Conservation (phyloP, 2,797 vertebrate genomes). For the Danionella dracula region DNA sequence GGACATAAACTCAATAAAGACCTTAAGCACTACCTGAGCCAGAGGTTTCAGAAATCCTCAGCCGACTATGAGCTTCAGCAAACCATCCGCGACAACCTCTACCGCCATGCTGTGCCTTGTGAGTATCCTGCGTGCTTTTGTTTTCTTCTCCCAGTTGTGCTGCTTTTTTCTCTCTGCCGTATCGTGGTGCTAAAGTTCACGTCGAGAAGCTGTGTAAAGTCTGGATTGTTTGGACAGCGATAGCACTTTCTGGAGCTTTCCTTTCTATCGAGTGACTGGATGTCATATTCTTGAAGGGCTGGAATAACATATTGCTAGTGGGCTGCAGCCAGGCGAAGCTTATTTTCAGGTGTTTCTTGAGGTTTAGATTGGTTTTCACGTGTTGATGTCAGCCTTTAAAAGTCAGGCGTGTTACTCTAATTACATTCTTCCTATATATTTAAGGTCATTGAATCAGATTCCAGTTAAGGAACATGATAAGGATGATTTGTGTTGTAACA, state of each 20-base stretch:
- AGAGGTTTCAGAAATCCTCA: constrained; percentile 94
- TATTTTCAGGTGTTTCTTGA: neutral
- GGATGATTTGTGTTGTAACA: too few relatives aligned
- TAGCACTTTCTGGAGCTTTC: too few relatives aligned
- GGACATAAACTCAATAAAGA: constrained; percentile 95
- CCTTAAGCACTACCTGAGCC: constrained; percentile 91
- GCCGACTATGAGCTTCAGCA: constrained; percentile 94
- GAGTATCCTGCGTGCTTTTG: constrained; percentile 75
- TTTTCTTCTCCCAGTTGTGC: neutral
- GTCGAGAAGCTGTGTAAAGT: too few relatives aligned
- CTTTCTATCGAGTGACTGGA: too few relatives aligned
- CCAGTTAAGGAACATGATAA: too few relatives aligned
- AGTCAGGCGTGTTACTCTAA: too few relatives aligned
- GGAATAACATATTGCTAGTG: neutral
- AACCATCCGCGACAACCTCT: constrained; percentile 95
- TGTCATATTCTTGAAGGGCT: constrained; percentile 22
- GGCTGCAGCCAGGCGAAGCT: neutral
- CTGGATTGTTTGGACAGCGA: too few relatives aligned
- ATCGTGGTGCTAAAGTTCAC: neutral
- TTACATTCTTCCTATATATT: too few relatives aligned
- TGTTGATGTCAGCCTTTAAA: neutral
- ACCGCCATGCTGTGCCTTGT: constrained; percentile 99
- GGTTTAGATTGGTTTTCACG: neutral
- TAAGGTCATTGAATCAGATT: too few relatives aligned
- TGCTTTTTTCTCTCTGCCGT: neutral